Percentiles rank a stretch among this genome's conserved stretches.
Conservation (phyloP, 2,888 invertebrate species). For the Euplagia quadripunctaria region DNA sequence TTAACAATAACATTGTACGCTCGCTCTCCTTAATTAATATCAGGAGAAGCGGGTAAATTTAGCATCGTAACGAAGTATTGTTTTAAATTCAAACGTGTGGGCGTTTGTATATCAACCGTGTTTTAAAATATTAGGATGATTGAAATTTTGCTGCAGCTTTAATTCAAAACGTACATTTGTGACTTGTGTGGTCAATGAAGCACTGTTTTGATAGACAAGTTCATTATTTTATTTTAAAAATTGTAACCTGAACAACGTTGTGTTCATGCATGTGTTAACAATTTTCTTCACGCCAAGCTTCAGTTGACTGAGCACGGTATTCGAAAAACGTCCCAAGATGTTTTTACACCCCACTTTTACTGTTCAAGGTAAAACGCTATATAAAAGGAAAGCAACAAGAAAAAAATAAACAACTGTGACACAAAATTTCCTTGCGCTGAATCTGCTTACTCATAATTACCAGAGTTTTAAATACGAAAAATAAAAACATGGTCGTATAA, state of each 20-base stretch:
- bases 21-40: constrained; percentile 46
- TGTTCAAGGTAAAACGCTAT: constrained; percentile 18
- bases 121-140: neutral
- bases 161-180: neutral
- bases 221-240: neutral
- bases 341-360: constrained; percentile 10
- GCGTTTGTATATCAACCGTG: neutral
- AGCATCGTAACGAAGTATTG: constrained; percentile 51
- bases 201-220: neutral
- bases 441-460: constrained; percentile 81
- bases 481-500: constrained; percentile 76
- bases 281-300: neutral
- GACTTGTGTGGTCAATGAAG: neutral
- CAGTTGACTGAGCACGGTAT: constrained; percentile 10
- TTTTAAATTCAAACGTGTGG: constrained; percentile 33
- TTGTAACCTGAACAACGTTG: neutral
- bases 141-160: neutral
- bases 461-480: constrained; percentile 76
- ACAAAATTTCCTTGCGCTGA: constrained; percentile 59
- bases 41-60: constrained; percentile 38
- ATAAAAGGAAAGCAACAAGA: constrained; percentile 46
- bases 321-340: constrained; percentile 5
- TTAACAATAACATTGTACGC: constrained; percentile 43
- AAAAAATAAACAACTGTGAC: constrained; percentile 50
- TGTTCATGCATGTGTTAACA: constrained; percentile 8